Conservation (phyloP, 1,140 invertebrate species). For the Anadara kagoshimensis region DNA sequence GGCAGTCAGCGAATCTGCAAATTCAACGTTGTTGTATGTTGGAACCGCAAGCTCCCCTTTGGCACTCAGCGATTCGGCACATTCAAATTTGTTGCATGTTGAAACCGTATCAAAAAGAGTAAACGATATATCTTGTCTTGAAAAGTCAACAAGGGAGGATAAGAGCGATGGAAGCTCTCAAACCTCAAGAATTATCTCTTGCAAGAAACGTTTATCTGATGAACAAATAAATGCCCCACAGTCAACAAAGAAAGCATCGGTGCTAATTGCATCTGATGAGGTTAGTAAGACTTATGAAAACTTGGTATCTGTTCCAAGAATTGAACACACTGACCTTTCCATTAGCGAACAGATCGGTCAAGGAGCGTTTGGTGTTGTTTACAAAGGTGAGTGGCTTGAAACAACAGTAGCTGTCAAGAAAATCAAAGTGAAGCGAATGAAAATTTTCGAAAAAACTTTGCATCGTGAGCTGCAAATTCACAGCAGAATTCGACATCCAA, state of each 20-base stretch:
- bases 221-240: not conserved
- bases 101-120: too few species aligned
- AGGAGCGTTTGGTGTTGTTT: not conserved
- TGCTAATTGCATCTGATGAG: not conserved
- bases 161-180: too few species aligned
- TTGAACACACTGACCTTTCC: not conserved
- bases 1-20: too few species aligned
- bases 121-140: too few species aligned
- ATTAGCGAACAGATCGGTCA: not conserved
- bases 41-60: too few species aligned
- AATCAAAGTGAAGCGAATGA: not conserved
- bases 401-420: not conserved
- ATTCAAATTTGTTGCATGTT: too few species aligned
- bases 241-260: not conserved
- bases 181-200: too few species aligned
- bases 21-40: too few species aligned
- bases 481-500: not conserved
- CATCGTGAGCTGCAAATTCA: not conserved
- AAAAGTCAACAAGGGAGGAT: too few species aligned
- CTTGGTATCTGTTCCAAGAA: not conserved
- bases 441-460: not conserved
- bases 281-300: not conserved
- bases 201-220: not conserved
- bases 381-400: not conserved
- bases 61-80: too few species aligned